Evolutionary conservation across 2,888 invertebrate species (phyloP).

Genomic region (Melanotus villosus): DNA sequence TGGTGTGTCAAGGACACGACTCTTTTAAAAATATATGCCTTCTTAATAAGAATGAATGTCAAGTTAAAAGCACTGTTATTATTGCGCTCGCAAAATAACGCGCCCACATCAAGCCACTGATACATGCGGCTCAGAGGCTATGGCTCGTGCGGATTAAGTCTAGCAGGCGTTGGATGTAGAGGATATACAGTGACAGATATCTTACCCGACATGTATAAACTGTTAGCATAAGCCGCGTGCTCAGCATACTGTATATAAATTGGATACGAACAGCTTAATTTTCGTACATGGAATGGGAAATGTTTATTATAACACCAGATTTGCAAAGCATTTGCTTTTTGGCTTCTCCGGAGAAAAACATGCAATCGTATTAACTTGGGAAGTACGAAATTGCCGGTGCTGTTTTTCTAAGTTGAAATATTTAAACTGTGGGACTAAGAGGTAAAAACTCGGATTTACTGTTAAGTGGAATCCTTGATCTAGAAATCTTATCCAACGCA

Average conservation of each 20-base stretch:
- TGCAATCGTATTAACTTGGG: no score
- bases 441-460: no score
- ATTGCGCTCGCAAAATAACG: not conserved
- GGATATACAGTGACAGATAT: conserved; percentile 16
- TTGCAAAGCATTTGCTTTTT: not conserved
- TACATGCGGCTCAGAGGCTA: not conserved
- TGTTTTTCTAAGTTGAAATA: no score
- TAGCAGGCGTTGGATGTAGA: conserved; percentile 10
- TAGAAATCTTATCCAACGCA: no score
- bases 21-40: no score
- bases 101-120: not conserved
- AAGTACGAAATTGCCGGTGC: no score
- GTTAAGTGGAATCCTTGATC: no score
- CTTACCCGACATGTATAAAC: conserved; percentile 17
- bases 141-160: conserved; percentile 1
- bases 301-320: not conserved
- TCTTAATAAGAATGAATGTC: no score
- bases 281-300: not conserved
- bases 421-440: no score
- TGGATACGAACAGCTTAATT: conserved; percentile 3
- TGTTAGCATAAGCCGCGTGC: conserved; percentile 12
- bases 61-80: no score
- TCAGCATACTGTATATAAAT: conserved; percentile 10
- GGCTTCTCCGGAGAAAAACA: not conserved
- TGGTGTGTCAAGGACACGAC: no score